Conservation (phyloP, 1,140 invertebrate species). For the Brachystomella parvula region DNA sequence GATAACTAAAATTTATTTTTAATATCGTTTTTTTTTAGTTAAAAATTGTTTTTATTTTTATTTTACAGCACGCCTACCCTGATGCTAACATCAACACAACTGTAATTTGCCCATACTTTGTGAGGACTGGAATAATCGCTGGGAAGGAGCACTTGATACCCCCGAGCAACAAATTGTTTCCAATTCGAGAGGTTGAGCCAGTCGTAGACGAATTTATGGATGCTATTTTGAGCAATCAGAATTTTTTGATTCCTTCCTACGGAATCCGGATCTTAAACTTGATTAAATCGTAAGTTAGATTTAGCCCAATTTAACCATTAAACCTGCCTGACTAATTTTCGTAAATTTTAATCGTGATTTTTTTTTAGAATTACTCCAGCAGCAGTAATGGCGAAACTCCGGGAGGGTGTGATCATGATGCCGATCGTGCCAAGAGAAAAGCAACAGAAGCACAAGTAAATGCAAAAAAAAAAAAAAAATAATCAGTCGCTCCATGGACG, state of each 20-base stretch:
- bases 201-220: slow-evolving; percentile 74
- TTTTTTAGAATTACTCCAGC: too few species aligned
- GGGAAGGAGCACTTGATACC: slow-evolving; percentile 38
- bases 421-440: too few species aligned
- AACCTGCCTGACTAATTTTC: too few species aligned
- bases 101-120: slow-evolving; percentile 86
- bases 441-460: too few species aligned
- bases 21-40: not conserved
- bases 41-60: slow-evolving; percentile 30
- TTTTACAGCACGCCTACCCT: slow-evolving; percentile 50
- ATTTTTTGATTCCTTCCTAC: slow-evolving; percentile 66
- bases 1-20: not conserved
- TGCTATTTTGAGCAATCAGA: slow-evolving; percentile 71
- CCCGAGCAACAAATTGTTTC: slow-evolving; percentile 55
- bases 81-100: slow-evolving; percentile 75
- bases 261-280: slow-evolving; percentile 18
- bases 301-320: too few species aligned
- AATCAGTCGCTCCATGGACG: too few species aligned
- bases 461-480: too few species aligned
- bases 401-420: too few species aligned
- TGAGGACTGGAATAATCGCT: slow-evolving; percentile 91
- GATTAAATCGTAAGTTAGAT: slow-evolving; percentile 9
- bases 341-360: too few species aligned
- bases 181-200: slow-evolving; percentile 72
- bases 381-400: too few species aligned